A percentile compares a stretch with the other conserved stretches of the same genome.
Conservation (phyloP, 2,888 invertebrate genomes). For the Nemoura dubitans region DNA sequence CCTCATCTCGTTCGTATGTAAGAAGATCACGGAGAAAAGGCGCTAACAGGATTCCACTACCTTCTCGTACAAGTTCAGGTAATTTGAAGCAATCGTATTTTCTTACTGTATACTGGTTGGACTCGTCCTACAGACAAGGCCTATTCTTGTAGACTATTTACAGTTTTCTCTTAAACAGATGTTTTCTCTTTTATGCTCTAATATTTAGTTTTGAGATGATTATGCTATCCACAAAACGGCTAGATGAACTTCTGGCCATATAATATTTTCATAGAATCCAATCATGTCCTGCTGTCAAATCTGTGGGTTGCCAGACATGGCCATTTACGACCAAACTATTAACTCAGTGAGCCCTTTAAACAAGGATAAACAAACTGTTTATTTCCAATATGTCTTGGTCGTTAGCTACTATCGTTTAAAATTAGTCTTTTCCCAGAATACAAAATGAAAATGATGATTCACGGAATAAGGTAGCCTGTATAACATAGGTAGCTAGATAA, state of each 20-base stretch:
- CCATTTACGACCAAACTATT: background rate
- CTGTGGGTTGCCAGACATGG: background rate
- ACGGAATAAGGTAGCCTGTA: too few relatives aligned
- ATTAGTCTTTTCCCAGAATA: too few relatives aligned
- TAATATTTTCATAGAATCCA: background rate
- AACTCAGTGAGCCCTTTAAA: conserved; percentile 1
- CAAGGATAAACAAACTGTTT: background rate
- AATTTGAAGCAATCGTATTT: conserved; percentile 62
- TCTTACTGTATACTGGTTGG: conserved; percentile 43
- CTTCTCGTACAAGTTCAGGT: conserved; percentile 84
- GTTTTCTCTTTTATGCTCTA: background rate
- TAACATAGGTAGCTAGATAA: too few relatives aligned
- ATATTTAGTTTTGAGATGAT: background rate
- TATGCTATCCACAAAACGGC: background rate
- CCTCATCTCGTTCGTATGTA: conserved; percentile 90
- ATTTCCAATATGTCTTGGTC: too few relatives aligned
- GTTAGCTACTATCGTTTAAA: too few relatives aligned
- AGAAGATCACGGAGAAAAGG: conserved; percentile 92
- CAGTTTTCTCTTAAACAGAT: conserved; percentile 43
- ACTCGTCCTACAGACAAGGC: conserved; percentile 48
- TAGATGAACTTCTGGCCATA: background rate
- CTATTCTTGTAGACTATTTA: conserved; percentile 44
- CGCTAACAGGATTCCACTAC: conserved; percentile 84
- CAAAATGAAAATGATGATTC: too few relatives aligned
- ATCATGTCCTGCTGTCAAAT: background rate